phyloP scores from a whole-genome alignment of 2,113 vertebrate species.

The Ctenodactylus gundi region DNA sequence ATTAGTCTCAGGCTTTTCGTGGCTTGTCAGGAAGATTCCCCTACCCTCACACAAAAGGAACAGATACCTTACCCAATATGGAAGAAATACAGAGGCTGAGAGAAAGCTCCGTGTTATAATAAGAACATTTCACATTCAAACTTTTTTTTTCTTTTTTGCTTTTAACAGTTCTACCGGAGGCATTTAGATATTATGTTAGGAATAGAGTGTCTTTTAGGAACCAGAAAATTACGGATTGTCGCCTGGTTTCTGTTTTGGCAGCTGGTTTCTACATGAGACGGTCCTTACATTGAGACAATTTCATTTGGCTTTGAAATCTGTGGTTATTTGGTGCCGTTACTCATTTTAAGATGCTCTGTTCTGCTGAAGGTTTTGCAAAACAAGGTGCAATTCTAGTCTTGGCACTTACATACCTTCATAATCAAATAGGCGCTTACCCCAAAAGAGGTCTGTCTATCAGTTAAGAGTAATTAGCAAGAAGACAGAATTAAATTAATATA shows the following conservation, averaged over 20 bases:
- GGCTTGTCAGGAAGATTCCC: slow-evolving; percentile 84
- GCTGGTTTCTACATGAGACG: slow-evolving; percentile 7
- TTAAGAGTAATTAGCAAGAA: not conserved
- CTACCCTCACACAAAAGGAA: slow-evolving; percentile 64
- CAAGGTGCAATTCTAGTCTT: not conserved
- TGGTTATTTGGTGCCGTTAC: not conserved
- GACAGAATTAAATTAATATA: not conserved
- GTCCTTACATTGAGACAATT: not conserved
- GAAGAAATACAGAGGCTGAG: slow-evolving; percentile 27
- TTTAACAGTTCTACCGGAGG: not conserved
- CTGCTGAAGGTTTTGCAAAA: not conserved
- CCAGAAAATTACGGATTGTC: not conserved
- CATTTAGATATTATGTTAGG: not conserved
- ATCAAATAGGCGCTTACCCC: not conserved
- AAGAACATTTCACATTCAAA: slow-evolving; percentile 27
- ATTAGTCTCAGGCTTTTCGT: slow-evolving; percentile 86
- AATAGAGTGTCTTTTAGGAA: slow-evolving; percentile 40
- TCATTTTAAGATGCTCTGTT: rapidly evolving
- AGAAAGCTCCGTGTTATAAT: slow-evolving; percentile 37
- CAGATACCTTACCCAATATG: not conserved
- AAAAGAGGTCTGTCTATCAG: slow-evolving; percentile 62
- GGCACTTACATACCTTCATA: rapidly evolving
- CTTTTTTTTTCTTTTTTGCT: not conserved
- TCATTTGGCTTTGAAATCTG: not conserved
- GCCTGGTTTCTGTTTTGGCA: slow-evolving; percentile 46